phyloP scores from a whole-genome alignment of 2,797 vertebrate genomes.

The Sebastes kiyomatsui region DNA sequence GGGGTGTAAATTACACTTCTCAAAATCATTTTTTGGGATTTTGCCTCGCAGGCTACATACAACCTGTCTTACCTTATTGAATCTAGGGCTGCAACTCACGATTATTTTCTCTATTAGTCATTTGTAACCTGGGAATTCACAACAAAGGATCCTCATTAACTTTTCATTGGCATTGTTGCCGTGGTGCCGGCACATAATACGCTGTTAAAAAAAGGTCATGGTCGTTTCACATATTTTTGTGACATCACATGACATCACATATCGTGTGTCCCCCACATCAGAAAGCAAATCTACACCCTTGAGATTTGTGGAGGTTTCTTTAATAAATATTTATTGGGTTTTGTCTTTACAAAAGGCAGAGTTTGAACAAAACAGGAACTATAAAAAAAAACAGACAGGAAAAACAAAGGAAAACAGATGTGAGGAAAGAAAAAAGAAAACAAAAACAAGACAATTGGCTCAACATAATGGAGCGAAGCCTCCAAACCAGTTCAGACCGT shows the following conservation, averaged over 20 bases:
- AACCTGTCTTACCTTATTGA: background rate
- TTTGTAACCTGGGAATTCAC: no score
- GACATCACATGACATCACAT: no score
- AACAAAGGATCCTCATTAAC: no score
- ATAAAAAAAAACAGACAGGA: background rate
- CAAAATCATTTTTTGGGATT: background rate
- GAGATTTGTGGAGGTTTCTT: background rate
- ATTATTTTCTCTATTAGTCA: no score
- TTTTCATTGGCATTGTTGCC: no score
- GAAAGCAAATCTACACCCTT: background rate
- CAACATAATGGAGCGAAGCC: background rate
- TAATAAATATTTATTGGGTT: background rate
- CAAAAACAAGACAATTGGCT: background rate
- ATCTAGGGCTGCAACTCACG: no score
- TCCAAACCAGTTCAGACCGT: background rate
- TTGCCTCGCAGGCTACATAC: no score
- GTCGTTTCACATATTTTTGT: no score
- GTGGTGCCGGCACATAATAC: no score
- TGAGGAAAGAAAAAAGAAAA: background rate
- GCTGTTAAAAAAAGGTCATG: no score
- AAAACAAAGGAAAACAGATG: conserved; percentile 5
- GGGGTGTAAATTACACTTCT: background rate
- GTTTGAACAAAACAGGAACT: background rate
- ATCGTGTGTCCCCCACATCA: background rate
- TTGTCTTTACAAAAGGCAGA: background rate